These are phyloP conservation scores for Macroglossus sobrinus DNA, from an alignment of 2,113 vertebrate genomes.

Conservation along the genomic window DNA sequence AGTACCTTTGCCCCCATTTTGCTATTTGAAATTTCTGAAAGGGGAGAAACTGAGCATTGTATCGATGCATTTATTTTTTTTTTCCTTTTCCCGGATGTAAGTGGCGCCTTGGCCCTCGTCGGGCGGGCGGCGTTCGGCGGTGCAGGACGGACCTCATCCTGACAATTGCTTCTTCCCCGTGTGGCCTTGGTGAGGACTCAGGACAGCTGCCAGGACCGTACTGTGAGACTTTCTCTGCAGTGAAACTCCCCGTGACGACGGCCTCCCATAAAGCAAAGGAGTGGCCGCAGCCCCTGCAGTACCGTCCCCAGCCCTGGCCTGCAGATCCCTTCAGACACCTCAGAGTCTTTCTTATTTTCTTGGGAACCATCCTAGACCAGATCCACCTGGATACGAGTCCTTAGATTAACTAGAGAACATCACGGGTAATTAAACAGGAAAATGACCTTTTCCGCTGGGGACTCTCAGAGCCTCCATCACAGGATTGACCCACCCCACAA, in stretches of 20 bases:
- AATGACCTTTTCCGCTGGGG: neutral
- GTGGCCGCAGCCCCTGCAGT: accelerated
- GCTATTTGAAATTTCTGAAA: neutral
- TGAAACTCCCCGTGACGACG: neutral
- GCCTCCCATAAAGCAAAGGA: neutral
- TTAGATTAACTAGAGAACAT: neutral
- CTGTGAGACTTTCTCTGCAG: neutral
- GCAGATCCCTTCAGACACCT: neutral
- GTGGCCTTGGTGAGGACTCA: neutral
- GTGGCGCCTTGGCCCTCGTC: neutral
- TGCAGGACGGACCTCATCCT: neutral
- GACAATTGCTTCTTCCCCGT: neutral
- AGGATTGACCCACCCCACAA: neutral
- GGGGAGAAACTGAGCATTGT: neutral
- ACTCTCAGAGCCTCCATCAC: neutral
- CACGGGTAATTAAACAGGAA: neutral
- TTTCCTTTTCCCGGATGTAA: neutral
- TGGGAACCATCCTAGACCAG: neutral
- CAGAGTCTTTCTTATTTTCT: neutral
- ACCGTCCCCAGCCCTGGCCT: neutral
- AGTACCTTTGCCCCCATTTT: neutral
- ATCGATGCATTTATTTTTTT: neutral
- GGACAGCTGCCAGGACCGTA: neutral
- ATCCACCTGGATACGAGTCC: neutral
- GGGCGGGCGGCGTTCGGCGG: neutral